phyloP scores from a whole-genome alignment of 2,888 invertebrate species.

The Nudaria mundana region DNA sequence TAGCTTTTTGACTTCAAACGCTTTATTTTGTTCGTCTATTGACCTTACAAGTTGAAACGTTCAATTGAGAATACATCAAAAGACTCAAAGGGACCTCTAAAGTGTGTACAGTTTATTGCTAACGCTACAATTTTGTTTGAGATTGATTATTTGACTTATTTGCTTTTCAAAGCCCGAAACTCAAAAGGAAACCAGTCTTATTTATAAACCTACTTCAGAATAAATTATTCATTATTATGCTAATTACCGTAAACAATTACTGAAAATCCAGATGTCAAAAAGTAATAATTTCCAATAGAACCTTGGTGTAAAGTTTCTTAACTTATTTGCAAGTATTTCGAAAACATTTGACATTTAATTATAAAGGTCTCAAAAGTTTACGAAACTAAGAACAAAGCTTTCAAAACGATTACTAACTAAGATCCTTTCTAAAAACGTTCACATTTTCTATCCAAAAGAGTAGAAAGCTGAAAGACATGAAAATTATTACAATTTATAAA shows the following conservation, averaged over 20 bases:
- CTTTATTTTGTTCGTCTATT: neutral
- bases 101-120: slow-evolving; percentile 16
- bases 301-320: no score
- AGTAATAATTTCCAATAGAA: neutral
- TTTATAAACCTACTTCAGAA: no score
- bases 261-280: neutral
- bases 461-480: slow-evolving; percentile 13
- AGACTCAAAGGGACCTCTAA: slow-evolving; percentile 22
- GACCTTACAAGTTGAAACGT: slow-evolving; percentile 7
- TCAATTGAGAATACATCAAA: slow-evolving; percentile 18
- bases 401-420: slow-evolving; percentile 15
- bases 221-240: neutral
- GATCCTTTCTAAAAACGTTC: slow-evolving; percentile 14
- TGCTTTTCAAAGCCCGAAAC: slow-evolving; percentile 13
- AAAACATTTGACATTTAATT: slow-evolving; percentile 12
- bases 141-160: slow-evolving; percentile 19
- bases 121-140: slow-evolving; percentile 17
- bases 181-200: slow-evolving; percentile 15
- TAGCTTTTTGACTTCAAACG: neutral
- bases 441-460: slow-evolving; percentile 15
- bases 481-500: slow-evolving; percentile 25
- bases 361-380: slow-evolving; percentile 13
- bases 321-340: slow-evolving; percentile 1
- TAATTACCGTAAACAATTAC: neutral
- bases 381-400: slow-evolving; percentile 13